phyloP scores from a whole-genome alignment of 2,113 vertebrate genomes.

The Chrysemys picta region DNA sequence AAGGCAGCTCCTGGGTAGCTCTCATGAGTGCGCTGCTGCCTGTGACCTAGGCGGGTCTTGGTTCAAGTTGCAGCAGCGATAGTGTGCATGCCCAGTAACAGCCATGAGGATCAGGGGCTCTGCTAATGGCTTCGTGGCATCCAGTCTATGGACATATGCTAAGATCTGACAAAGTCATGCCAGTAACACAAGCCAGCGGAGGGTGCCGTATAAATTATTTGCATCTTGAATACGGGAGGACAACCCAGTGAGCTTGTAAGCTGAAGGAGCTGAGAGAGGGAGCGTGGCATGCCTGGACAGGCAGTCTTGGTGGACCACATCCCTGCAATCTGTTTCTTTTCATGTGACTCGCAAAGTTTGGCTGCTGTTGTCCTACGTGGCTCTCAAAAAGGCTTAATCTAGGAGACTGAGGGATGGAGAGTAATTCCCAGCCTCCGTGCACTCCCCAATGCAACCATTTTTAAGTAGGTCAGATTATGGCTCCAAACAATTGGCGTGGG shows the following conservation, averaged over 20 bases:
- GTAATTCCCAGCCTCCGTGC: not conserved
- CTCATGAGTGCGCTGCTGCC: not conserved
- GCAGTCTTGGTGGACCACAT: not conserved
- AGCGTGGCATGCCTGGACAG: fast-evolving
- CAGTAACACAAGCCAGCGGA: not conserved
- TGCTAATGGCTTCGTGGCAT: not conserved
- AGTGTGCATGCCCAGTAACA: not conserved
- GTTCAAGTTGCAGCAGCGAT: not conserved
- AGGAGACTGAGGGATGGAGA: not conserved
- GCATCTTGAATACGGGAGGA: not conserved
- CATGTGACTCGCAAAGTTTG: not conserved
- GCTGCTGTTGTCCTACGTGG: not conserved
- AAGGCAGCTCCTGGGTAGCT: not conserved
- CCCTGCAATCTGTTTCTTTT: not conserved
- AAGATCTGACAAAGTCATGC: not conserved
- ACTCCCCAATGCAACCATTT: not conserved
- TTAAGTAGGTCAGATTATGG: not conserved
- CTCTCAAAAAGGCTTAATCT: not conserved
- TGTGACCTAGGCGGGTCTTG: not conserved
- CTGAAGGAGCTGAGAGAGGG: not conserved
- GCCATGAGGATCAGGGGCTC: not conserved
- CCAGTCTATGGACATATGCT: not conserved
- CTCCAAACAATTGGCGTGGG: not conserved
- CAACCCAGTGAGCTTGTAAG: not conserved
- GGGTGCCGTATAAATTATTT: not conserved